Base-by-base conservation (phyloP, 2,888 invertebrate genomes). In the Ochlodes sylvanus region DNA sequence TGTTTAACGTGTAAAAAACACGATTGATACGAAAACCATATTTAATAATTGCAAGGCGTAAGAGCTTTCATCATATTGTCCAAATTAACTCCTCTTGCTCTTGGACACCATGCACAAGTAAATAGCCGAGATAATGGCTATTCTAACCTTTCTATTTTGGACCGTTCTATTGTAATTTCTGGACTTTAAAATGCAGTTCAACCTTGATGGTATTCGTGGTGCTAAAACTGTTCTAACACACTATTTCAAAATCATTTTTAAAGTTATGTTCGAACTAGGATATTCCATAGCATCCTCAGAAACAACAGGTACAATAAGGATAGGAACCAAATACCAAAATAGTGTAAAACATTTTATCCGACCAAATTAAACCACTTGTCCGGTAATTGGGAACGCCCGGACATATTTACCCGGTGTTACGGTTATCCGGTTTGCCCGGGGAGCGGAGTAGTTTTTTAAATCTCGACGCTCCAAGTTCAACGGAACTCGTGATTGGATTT, bases 371-470 rank as follows among this genome's bases (percentile, higher is more conserved):
- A 65, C 66, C 63, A 70, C 72, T 71, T 70, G 69, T 67, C 68
- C 55, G 65, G 66, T 72, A 70, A 72, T 68, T 67, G 71, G 55
- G 57, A 76, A 73, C 76, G 79, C 7, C 58, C 58, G 47, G 57
- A 65, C 27, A 64, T 34, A 47, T 57, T 50, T 58, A 50, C 50
- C 63, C 50, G 38, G 64, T 56, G 56, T 47, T 57, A 52, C 62
- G 64, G 56, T 58, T 65, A 44, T 57, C n/a, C 62, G 64, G 56
- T 58, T 65, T 56, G 57, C n/a, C 34, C 65, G 41, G 57, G n/a
- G 7, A 50, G 17, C 65, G 14, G 50, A 32, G 47, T 65, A 34
- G 42, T 58, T 65, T 64, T 62, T 65, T 58, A 52, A 15, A 65
- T 41, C 63, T 58, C 65, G 21, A 15, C 58, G 50, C 50, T 57